Base-by-base conservation (phyloP, 2,797 vertebrate species). In the Cossypha heuglini region DNA sequence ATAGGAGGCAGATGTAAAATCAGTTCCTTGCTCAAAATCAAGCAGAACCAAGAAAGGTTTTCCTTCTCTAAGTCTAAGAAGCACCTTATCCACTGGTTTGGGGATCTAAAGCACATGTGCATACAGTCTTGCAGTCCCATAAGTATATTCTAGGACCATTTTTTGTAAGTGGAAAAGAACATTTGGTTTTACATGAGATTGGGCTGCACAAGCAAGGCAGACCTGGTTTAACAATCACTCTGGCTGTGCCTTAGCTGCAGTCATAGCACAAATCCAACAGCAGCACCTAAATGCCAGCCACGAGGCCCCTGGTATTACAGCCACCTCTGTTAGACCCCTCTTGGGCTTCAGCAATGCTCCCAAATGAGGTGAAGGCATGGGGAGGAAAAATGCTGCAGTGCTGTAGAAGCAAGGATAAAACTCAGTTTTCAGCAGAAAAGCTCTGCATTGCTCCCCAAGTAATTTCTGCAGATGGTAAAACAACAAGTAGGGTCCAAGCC, bases 201-300 rank as follows among this genome's bases (percentile, higher is more conserved):
- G 9, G 16, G 42, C 38, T 86, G 13, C 51, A 43, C 7, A 46
- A 38, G 26, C 25, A 72, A 63, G 37, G 33, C 6, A 59, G 29
- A 29, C 18, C 38, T 31, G 33, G 71, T 45, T 49, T 67, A 51
- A n/a, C 25, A 81, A 4, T 33, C 13, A 10, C 31, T 19, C 10
- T 13, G 33, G 31, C 24, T 49, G 40, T 13, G 57, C 57, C 26
- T 35, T 13, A 16, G 21, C 43, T 35, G 62, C 67, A 64, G 26
- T 11, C 8, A 11, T 1, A 48, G 48, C 20, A 33, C 14, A 83
- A 49, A 69, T 6, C 35, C 13, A 33, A 26, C 9, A 64, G 25
- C 37, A 52, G 31, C 8, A 15, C 38, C 26, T 20, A 9, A 74
- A 37, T 0, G 0, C 1, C 18, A 40, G 29, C 17, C 37, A 26